Evolutionary conservation across 2,797 vertebrate species (phyloP).

Genomic region (Falco biarmicus): DNA sequence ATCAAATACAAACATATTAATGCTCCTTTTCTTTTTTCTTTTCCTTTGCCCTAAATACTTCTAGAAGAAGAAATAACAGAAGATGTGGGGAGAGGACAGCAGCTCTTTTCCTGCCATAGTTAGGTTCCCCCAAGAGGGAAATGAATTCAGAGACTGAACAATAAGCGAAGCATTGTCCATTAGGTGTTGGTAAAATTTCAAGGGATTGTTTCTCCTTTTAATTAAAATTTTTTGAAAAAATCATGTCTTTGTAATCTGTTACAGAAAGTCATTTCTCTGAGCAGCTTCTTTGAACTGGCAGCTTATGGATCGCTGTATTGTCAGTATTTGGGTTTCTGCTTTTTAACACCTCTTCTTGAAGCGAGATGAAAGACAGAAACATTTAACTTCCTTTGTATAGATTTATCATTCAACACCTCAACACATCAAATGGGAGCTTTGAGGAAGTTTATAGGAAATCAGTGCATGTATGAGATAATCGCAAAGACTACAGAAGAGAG

Average conservation of each 20-base stretch:
- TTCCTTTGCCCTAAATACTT: background rate
- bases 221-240: background rate
- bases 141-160: background rate
- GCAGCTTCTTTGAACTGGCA: background rate
- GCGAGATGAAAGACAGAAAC: background rate
- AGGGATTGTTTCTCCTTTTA: background rate
- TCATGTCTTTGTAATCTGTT: background rate
- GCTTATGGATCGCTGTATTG: background rate
- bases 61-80: background rate
- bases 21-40: background rate
- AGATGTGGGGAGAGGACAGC: background rate
- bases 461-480: background rate
- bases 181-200: background rate
- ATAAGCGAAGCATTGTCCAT: background rate
- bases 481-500: background rate
- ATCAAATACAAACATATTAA: background rate
- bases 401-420: background rate
- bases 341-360: slow-evolving; percentile 10
- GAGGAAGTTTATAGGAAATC: background rate
- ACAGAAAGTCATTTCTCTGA: background rate
- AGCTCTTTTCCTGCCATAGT: background rate
- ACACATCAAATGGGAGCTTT: background rate
- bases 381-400: background rate
- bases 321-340: background rate
- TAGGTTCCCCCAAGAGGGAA: background rate